Evolutionary conservation across 2,888 invertebrate species (phyloP).

Genomic region (Margaritifera margaritifera): DNA sequence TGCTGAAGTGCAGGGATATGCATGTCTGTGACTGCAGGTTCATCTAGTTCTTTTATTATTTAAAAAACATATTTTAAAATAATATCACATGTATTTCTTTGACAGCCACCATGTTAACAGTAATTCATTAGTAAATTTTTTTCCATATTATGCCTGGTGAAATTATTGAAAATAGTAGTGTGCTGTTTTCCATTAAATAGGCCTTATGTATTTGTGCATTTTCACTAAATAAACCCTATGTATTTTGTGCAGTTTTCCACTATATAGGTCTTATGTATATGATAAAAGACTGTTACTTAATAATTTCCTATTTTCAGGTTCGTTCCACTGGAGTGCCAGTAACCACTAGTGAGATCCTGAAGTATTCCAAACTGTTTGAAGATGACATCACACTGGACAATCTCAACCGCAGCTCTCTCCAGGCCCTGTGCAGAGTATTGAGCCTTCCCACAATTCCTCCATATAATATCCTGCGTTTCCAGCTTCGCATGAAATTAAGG

Average conservation of each 20-base stretch:
- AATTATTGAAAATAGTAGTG: too few species aligned
- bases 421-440: constrained; percentile 93
- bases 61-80: not conserved
- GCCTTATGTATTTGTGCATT: too few species aligned
- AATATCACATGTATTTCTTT: not conserved
- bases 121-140: too few species aligned
- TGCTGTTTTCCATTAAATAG: too few species aligned
- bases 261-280: too few species aligned
- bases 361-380: constrained; percentile 96
- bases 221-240: too few species aligned
- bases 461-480: constrained; percentile 92
- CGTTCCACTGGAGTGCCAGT: constrained; percentile 86
- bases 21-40: too few species aligned
- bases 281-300: not conserved
- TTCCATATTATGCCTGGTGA: too few species aligned
- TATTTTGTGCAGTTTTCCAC: too few species aligned
- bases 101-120: too few species aligned
- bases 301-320: constrained; percentile 71
- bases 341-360: constrained; percentile 92
- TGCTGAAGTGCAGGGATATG: too few species aligned
- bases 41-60: not conserved
- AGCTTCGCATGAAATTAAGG: constrained; percentile 92
- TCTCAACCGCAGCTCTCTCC: constrained; percentile 88
- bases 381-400: constrained; percentile 99
- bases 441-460: constrained; percentile 84